These are phyloP conservation scores for Enteromius trimaculatus DNA, from an alignment of 2,797 vertebrate genomes.

Conservation along the genomic window DNA sequence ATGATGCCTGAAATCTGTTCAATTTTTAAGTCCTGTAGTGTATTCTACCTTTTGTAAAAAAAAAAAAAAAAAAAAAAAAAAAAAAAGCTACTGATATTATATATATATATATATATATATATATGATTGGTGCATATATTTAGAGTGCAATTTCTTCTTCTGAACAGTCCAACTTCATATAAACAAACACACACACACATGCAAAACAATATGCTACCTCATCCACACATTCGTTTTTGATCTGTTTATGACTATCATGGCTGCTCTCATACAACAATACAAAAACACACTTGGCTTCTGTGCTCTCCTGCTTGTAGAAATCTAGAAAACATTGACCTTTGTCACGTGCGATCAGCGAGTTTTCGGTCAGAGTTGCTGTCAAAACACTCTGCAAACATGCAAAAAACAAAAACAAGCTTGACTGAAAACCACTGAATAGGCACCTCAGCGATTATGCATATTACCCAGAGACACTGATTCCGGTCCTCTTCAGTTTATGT, in stretches of 20 bases:
- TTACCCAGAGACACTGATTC: slow-evolving; percentile 74
- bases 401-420: slow-evolving; percentile 78
- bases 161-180: slow-evolving; percentile 13
- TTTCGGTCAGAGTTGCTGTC: slow-evolving; percentile 70
- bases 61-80: not conserved
- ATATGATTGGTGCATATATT: too few species aligned
- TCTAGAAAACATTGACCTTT: slow-evolving; percentile 76
- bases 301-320: slow-evolving; percentile 72
- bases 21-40: not conserved
- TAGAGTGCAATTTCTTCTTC: not conserved
- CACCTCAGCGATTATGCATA: slow-evolving; percentile 75
- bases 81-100: not conserved
- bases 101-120: too few species aligned
- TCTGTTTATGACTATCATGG: slow-evolving; percentile 66
- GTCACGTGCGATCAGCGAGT: slow-evolving; percentile 68
- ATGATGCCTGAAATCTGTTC: not conserved
- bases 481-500: slow-evolving; percentile 59
- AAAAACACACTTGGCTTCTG: slow-evolving; percentile 78
- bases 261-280: slow-evolving; percentile 70
- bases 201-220: slow-evolving; percentile 8
- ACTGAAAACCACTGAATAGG: slow-evolving; percentile 77
- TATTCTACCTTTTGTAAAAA: not conserved
- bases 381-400: slow-evolving; percentile 68
- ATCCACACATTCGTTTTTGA: slow-evolving; percentile 48
- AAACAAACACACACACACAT: slow-evolving; percentile 29